Evolutionary conservation across 2,797 vertebrate genomes (phyloP).

Genomic region (Heterohyrax brucei): DNA sequence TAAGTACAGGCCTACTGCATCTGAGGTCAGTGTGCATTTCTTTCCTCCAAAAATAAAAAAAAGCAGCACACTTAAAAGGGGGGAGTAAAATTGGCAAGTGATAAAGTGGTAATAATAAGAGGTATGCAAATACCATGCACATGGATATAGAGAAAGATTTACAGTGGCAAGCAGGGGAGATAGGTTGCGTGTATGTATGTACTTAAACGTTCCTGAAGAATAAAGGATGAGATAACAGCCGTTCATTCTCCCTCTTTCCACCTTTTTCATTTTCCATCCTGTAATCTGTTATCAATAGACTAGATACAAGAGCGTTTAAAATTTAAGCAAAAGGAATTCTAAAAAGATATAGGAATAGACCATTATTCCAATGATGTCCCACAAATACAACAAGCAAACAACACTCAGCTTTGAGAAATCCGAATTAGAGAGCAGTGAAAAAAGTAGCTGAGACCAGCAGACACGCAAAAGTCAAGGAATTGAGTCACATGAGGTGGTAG

Average conservation of each 20-base stretch:
- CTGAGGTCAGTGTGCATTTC: background rate
- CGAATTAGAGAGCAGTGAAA: too few species aligned
- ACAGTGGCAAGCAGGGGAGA: background rate
- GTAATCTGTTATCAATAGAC: background rate
- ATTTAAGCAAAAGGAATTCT: too few species aligned
- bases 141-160: background rate
- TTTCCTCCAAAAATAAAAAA: background rate
- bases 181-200: background rate
- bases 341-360: too few species aligned
- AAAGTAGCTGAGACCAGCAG: too few species aligned
- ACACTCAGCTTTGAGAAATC: too few species aligned
- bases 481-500: too few species aligned
- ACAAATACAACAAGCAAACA: too few species aligned
- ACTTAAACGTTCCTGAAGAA: background rate
- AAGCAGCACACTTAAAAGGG: background rate
- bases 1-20: background rate
- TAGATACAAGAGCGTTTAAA: background rate
- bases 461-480: too few species aligned
- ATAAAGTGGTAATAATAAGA: background rate
- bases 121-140: background rate
- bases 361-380: too few species aligned
- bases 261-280: background rate
- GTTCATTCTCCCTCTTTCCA: background rate
- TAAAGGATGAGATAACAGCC: background rate
- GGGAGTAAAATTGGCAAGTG: background rate